Conservation (phyloP, 2,888 invertebrate genomes). For the Nomada fucata region DNA sequence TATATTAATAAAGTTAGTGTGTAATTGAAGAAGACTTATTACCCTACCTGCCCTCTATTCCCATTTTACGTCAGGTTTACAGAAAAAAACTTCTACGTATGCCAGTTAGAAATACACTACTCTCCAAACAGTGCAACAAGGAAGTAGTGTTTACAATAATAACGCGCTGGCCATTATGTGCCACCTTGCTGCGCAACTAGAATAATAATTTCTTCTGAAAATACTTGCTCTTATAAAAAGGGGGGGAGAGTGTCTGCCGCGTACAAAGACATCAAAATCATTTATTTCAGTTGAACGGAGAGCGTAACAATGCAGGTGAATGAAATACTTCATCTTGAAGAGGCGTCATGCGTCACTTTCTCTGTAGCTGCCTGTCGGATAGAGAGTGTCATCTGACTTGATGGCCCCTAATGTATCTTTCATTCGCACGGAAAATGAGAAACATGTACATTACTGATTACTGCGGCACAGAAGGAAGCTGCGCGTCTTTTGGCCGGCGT, state of each 20-base stretch:
- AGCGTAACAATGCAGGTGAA: constrained; percentile 6
- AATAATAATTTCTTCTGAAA: not conserved
- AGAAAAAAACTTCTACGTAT: not conserved
- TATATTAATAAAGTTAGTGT: too few relatives aligned
- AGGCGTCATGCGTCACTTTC: constrained; percentile 30
- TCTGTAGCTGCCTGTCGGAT: constrained; percentile 12
- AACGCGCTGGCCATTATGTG: not conserved
- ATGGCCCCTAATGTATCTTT: constrained; percentile 52
- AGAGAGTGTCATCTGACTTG: constrained; percentile 57
- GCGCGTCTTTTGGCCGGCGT: not conserved
- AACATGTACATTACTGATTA: constrained; percentile 54
- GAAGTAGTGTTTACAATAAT: too few relatives aligned
- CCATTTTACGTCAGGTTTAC: too few relatives aligned
- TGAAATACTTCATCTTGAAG: constrained; percentile 38
- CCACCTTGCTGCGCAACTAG: not conserved
- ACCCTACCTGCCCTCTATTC: too few relatives aligned
- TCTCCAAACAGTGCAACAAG: too few relatives aligned
- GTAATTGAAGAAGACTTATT: too few relatives aligned
- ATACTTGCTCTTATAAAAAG: constrained; percentile 7
- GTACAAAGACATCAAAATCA: constrained; percentile 28
- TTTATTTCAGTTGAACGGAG: constrained; percentile 25
- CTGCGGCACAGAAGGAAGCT: constrained; percentile 25
- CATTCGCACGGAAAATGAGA: constrained; percentile 45
- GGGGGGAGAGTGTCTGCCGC: not conserved
- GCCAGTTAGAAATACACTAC: too few relatives aligned